Conservation (phyloP, 1,140 invertebrate genomes). For the Leptinotarsa lineolata region DNA sequence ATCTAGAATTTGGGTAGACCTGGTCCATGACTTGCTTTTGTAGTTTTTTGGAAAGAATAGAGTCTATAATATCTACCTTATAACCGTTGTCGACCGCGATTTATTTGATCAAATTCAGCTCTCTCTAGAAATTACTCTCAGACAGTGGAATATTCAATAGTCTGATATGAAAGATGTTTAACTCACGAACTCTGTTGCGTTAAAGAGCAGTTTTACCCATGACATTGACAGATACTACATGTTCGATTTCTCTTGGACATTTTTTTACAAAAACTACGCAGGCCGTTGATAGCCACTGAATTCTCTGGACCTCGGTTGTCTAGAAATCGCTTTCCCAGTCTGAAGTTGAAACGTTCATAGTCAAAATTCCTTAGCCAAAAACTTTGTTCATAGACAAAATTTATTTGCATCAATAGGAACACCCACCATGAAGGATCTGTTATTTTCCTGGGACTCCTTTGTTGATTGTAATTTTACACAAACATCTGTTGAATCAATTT, state of each 20-base stretch:
- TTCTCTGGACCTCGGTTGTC: not conserved
- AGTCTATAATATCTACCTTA: too few relatives aligned
- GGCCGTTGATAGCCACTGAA: not conserved
- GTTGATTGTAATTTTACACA: not conserved
- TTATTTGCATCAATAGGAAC: not conserved
- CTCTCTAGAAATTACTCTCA: too few relatives aligned
- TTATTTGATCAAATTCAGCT: too few relatives aligned
- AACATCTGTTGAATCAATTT: too few relatives aligned
- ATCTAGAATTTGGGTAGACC: too few relatives aligned
- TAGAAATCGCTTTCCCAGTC: not conserved
- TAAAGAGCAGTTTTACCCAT: not conserved
- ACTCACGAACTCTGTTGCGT: not conserved
- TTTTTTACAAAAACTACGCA: not conserved
- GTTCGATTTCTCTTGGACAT: not conserved
- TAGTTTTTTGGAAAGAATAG: too few relatives aligned
- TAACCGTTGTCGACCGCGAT: too few relatives aligned
- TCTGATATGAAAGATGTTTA: not conserved
- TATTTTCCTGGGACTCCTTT: not conserved
- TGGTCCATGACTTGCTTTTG: too few relatives aligned
- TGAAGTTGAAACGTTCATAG: slow-evolving; percentile 14
- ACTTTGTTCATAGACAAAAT: slow-evolving; percentile 6
- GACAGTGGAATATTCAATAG: too few relatives aligned
- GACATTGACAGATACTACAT: not conserved
- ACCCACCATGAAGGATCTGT: slow-evolving; percentile 12
- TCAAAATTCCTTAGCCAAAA: slow-evolving; percentile 5